Base-by-base conservation (phyloP, 2,113 vertebrate genomes). In the Pachypanchax playfairii region DNA sequence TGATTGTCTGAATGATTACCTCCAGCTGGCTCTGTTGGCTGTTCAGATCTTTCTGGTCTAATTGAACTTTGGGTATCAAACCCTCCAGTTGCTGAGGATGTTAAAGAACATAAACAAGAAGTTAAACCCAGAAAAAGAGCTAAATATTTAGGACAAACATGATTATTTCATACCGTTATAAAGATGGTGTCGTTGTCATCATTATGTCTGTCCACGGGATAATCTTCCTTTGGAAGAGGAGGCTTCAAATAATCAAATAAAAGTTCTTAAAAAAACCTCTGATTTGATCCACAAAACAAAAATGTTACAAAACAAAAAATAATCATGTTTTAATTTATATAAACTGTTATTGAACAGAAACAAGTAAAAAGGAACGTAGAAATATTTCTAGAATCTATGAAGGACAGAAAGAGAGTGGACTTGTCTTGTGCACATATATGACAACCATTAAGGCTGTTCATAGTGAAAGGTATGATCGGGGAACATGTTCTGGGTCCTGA, bases 191-290 rank as follows among this genome's bases (percentile, higher is more conserved):
- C 36, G 20, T 5, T 47, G 44, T 29, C 53, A 9, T 62, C 29
- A 1, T 9, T 43, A 12, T 33, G 42, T 0, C 12, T 4, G 0
- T 74, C 73, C 0, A 89, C 71, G 0, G 90, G 92, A 65, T 94
- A 97, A 69, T 96, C 95, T 12, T 96, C 94, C 35, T 93, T 90
- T 0, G 96, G 96, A 42, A 97, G 94, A 0, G 94, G 94, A 0
- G 95, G 96, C 95, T 98, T 80, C 22, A 49, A 21, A 31, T 1
- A 10, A 46, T 3, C 7, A 75, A 53, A 67, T 11, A 60, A 17
- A 8, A 44, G 15, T 12, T 22, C 6, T 15, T 10, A 42, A 42
- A 18, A 43, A 20, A 43, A 3, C 2, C 14, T 20, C 18, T 18
- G 18, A 21, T 11, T 20, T 20, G 18, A 43, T 20, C 41, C 35